Evolutionary conservation across 2,113 vertebrate genomes (phyloP).

Genomic region (Ptilorrhoa leucosticta): DNA sequence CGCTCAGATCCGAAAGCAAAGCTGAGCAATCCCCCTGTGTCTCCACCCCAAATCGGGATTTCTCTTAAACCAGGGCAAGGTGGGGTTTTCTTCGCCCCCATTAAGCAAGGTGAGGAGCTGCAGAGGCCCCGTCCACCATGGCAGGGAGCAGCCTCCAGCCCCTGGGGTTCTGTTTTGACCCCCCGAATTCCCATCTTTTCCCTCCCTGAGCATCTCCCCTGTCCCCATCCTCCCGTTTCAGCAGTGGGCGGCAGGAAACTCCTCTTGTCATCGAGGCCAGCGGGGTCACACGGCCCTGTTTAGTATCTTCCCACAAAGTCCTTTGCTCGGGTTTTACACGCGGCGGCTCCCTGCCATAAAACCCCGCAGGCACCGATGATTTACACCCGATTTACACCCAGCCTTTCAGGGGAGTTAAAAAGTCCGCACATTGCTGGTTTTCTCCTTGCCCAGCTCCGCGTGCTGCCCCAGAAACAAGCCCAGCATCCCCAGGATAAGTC

Average conservation of each 20-base stretch:
- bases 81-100: rapidly evolving
- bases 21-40: background rate
- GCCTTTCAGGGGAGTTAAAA: background rate
- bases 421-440: rapidly evolving
- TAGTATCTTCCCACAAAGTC: background rate
- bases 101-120: background rate
- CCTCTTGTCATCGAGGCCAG: background rate
- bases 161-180: background rate
- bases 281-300: rapidly evolving
- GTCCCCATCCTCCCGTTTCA: rapidly evolving
- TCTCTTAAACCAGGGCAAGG: background rate
- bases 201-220: background rate
- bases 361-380: rapidly evolving
- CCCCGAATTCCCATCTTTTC: rapidly evolving
- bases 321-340: background rate
- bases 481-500: background rate
- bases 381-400: background rate
- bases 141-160: background rate
- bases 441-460: background rate
- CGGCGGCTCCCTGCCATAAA: background rate
- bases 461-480: background rate
- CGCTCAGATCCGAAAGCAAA: background rate
- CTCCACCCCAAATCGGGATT: background rate
- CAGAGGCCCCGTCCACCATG: rapidly evolving
- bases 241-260: rapidly evolving